Evolutionary conservation across 2,113 vertebrate genomes (phyloP), one percentile per base, ranked within the genome.

Genomic region (Phaetusa simplex): DNA sequence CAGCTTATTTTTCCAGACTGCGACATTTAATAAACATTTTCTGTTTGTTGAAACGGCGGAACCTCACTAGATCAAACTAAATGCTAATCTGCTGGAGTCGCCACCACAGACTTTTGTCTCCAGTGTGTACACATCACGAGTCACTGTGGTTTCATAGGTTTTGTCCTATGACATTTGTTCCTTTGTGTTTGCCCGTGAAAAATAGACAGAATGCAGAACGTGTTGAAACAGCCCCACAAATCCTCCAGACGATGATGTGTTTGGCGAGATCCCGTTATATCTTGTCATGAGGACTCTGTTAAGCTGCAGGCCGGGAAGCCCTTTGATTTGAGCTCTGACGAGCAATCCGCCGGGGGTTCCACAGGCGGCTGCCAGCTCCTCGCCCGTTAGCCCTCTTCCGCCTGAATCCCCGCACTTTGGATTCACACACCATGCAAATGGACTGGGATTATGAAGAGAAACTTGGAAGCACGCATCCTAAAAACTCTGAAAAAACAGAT

Each of bases 391-490:
- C 53, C 6, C 1, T 2, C 23, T 36, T 34, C 32, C 12, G 17
- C 53, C 59, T 14, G 23, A 82, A 29, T 49, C 7, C 0, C 1
- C 3, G 1, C 12, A 5, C 36, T 61, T 15, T 13, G 27, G 12
- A 26, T 34, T 52, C 29, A 7, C 9, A 0, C 47, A 12, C 30
- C 16, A 3, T 3, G 0, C 8, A 14, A 19, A 18, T 0, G 6
- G 12, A 4, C 15, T 2, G 18, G 0, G 4, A 6, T 21, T 16
- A 6, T 0, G 2, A 5, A 11, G 23, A 21, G 8, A 19, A 20
- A 9, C 26, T n/a, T 27, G 13, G n/a, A 38, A 38, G 34, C 0
- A 21, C 18, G 1, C 21, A 2, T 14, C 45, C 18, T 11, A 29
- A 58, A 53, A 34, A 2, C 26, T 1, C 26, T 22, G 1, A 11